Conservation (phyloP, 2,888 invertebrate species). For the Allacma fusca region DNA sequence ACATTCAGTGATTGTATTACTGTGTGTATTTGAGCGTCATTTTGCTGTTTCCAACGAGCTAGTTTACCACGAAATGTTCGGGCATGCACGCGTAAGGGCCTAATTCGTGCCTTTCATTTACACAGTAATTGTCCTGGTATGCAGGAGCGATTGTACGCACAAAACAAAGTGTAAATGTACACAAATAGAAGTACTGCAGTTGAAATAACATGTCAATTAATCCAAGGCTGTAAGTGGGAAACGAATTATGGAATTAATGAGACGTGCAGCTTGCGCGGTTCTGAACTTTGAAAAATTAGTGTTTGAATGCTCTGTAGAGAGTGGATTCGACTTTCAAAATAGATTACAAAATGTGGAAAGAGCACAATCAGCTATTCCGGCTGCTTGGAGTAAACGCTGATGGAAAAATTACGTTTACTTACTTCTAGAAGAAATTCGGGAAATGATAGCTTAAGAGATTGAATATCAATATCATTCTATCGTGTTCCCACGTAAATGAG, state of each 20-base stretch:
- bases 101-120: too few relatives aligned
- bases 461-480: background rate
- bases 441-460: background rate
- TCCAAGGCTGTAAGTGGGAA: background rate
- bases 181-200: background rate
- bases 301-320: background rate
- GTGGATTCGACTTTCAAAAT: background rate
- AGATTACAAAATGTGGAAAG: background rate
- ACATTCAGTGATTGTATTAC: too few relatives aligned
- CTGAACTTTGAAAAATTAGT: background rate
- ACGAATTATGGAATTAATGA: slow-evolving; percentile 2
- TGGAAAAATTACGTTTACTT: background rate
- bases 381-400: background rate
- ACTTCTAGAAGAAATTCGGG: background rate
- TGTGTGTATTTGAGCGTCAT: too few relatives aligned
- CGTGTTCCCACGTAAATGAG: slow-evolving; percentile 30
- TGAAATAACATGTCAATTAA: background rate
- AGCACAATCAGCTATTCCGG: background rate
- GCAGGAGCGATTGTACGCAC: too few relatives aligned
- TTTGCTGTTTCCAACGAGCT: too few relatives aligned
- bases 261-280: background rate
- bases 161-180: background rate
- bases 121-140: too few relatives aligned
- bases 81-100: too few relatives aligned
- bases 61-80: too few relatives aligned